Evolutionary conservation across 1,140 invertebrate genomes (phyloP), one percentile per base, ranked within the genome.

Genomic region (Gonioctena quinquepunctata): DNA sequence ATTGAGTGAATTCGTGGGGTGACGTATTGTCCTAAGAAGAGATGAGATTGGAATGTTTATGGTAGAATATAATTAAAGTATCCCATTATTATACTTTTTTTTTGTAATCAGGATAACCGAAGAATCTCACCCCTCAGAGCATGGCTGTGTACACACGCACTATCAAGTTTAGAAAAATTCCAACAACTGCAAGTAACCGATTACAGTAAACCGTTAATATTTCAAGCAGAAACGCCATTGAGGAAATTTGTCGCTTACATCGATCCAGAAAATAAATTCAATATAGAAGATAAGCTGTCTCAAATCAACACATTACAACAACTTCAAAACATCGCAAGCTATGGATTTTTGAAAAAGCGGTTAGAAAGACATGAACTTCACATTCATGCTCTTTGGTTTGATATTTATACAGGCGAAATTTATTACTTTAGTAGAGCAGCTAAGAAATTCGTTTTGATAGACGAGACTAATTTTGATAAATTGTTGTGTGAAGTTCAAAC

Each of bases 351-450:
- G 27, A 93, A 94, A 77, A 91, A 91, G 71, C 88, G 93, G 1
- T 82, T 99, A 8, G 90, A 93, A 81, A 88, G 88, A 21, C 91
- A 95, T 76, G 88, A 95, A 80, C 85, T 97, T 4, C 93, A 96
- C 77, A 92, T 97, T 71, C 95, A 97, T 80, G 95, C 96, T 0
- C 85, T 98, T 2, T 99, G 96, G 96, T 98, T 98, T 82, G 96
- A 99, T 83, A 96, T 98, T 79, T 97, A 97, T 78, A 97, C 94
- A 0, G 96, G 96, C 2, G 94, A 98, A 84, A 94, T 98, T 78
- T 96, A 95, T 82, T 96, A 94, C 79, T 97, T 97, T 78, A 96
- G 94, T 79, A 87, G 93, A 70, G 89, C 90, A 42, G 89, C 90
- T 23, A 96, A 97, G 83, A 83, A 85, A 73, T 96, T 96, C 85